A percentile compares a stretch with the other conserved stretches of the same genome.
phyloP scores from a whole-genome alignment of 1,140 invertebrate species.

The Pectinophora gossypiella region DNA sequence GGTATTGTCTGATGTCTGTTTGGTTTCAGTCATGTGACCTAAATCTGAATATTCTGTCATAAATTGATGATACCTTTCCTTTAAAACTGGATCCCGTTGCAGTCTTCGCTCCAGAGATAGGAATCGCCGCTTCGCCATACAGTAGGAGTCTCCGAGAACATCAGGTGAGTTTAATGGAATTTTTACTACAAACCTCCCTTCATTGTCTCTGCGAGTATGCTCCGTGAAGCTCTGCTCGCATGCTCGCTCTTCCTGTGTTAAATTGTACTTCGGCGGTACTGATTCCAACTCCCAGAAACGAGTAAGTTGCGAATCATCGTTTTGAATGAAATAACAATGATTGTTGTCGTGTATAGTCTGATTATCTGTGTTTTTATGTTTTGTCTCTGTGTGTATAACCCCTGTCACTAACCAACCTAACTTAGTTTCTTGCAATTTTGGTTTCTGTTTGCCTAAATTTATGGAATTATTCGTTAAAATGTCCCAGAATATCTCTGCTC shows the following conservation, averaged over 20 bases:
- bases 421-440: conserved; percentile 24
- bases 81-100: not conserved
- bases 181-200: too few relatives aligned
- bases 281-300: conserved; percentile 21
- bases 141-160: not conserved
- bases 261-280: not conserved
- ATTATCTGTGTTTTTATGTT: too few relatives aligned
- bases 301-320: conserved; percentile 5
- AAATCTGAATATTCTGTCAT: conserved; percentile 6
- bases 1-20: too few relatives aligned
- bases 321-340: not conserved
- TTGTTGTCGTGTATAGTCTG: not conserved
- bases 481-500: conserved; percentile 25
- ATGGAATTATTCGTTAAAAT: conserved; percentile 26
- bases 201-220: too few relatives aligned
- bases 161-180: too few relatives aligned
- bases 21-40: too few relatives aligned
- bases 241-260: conserved; percentile 16
- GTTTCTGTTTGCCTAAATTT: conserved; percentile 11
- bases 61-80: not conserved
- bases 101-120: not conserved
- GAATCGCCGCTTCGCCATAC: not conserved
- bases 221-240: too few relatives aligned
- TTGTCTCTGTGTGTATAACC: too few relatives aligned
- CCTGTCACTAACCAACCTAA: conserved; percentile 23